phyloP scores from a whole-genome alignment of 2,113 vertebrate species.

The Mustelus asterias region DNA sequence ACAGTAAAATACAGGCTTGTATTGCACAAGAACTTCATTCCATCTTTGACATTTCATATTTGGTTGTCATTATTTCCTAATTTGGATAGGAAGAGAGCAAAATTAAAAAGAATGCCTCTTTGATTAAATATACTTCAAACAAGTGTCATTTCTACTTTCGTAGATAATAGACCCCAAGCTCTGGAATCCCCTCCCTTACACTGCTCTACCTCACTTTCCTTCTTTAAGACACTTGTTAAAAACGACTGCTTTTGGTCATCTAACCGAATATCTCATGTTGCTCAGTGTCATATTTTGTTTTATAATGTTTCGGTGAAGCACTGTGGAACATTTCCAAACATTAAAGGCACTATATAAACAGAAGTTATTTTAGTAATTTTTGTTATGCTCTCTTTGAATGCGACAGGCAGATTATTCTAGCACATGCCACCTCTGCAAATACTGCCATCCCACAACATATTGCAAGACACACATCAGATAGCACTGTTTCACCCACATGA shows the following conservation, averaged over 20 bases:
- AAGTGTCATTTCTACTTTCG: neutral
- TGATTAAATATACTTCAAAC: neutral
- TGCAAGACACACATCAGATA: neutral
- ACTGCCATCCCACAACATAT: neutral
- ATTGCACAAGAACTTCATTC: conserved; percentile 51
- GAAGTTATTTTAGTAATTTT: neutral
- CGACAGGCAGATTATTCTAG: neutral
- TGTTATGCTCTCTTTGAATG: neutral
- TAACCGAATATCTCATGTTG: neutral
- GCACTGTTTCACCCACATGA: neutral
- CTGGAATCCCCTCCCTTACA: neutral
- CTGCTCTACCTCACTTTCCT: neutral
- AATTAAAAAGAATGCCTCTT: neutral
- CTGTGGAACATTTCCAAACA: neutral
- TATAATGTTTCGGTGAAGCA: neutral
- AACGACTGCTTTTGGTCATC: too few relatives aligned
- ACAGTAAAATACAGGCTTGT: neutral
- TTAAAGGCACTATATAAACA: neutral
- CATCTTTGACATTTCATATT: conserved; percentile 81
- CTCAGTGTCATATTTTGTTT: neutral
- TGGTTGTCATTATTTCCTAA: conserved; percentile 84
- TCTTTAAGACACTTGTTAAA: neutral
- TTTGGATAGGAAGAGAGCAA: neutral
- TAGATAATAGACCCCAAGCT: neutral
- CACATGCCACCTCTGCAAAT: neutral